Evolutionary conservation across 1,140 invertebrate species (phyloP).

Genomic region (Bombus difficillimus): DNA sequence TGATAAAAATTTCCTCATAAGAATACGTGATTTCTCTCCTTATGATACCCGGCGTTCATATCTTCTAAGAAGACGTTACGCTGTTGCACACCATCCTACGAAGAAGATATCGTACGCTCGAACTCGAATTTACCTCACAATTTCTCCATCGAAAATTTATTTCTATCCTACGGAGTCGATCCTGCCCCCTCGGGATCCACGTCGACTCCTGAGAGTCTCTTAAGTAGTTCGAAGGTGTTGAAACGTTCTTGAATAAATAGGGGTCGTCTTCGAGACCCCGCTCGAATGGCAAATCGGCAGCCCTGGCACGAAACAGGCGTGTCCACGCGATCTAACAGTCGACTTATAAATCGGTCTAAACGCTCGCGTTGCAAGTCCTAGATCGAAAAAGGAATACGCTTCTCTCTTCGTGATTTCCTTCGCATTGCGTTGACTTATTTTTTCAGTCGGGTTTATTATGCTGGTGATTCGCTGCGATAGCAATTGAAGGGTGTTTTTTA

Average conservation of each 20-base stretch:
- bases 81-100: background rate
- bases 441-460: background rate
- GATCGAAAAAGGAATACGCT: background rate
- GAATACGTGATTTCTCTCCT: constrained; percentile 30
- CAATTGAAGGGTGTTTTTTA: no score
- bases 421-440: background rate
- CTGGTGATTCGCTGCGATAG: no score
- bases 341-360: constrained; percentile 51
- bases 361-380: background rate
- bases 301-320: constrained; percentile 47
- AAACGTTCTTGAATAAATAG: constrained; percentile 65
- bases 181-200: constrained; percentile 7
- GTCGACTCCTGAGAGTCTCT: constrained; percentile 48
- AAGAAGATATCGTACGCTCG: background rate
- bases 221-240: constrained; percentile 58
- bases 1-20: constrained; percentile 25
- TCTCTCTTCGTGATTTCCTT: background rate
- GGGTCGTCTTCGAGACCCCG: constrained; percentile 8
- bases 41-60: background rate
- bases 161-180: constrained; percentile 6
- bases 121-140: background rate
- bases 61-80: background rate
- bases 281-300: constrained; percentile 54
- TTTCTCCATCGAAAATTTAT: constrained; percentile 26
- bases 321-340: constrained; percentile 20